Base-by-base conservation (phyloP, 1,140 invertebrate species). In the Ceratosolen solmsi region DNA sequence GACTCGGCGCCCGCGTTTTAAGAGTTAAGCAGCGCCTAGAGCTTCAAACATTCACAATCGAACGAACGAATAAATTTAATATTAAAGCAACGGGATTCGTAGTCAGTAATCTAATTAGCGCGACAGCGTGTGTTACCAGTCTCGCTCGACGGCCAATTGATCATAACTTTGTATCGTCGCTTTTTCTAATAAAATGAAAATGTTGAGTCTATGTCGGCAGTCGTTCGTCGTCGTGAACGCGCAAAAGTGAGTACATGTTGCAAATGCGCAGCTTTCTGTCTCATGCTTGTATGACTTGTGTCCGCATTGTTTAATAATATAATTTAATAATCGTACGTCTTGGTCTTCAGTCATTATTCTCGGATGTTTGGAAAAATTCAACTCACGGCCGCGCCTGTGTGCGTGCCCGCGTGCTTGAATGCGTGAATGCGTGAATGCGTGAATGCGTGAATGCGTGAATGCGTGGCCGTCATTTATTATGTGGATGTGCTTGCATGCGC, bases 121-220 rank as follows among this genome's bases (percentile, higher is more conserved):
- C n/a, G n/a, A n/a, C n/a, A n/a, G n/a, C n/a, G n/a, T n/a, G n/a
- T n/a, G n/a, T n/a, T n/a, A n/a, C n/a, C n/a, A 46, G 41, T 30
- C 9, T 33, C 13, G 2, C 60, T 63, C 3, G 13, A 1, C 60
- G 33, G 60, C 17, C 30, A 33, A 17, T 17, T 2, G 5, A 0
- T 20, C 15, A 33, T 2, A 36, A 33, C 27, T 33, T 63, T 27
- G 60, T 20, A 49, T 27, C 41, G 9, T 71, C 27, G 9, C 0
- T 46, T 46, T 22, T 17, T 30, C 2, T 49, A 71, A 49, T 71
- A 73, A 33, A 72, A 51, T 0, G 73, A 81, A 78, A 54, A 89
- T 89, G 88, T 83, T 89, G 85, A 86, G 72, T 56, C 79, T 89
- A 56, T 88, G 86, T 79, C 86, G 87, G 77, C 88, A 88, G 73